Evolutionary conservation across 2,113 vertebrate genomes (phyloP).

Genomic region (Herpetotheres cachinnans): DNA sequence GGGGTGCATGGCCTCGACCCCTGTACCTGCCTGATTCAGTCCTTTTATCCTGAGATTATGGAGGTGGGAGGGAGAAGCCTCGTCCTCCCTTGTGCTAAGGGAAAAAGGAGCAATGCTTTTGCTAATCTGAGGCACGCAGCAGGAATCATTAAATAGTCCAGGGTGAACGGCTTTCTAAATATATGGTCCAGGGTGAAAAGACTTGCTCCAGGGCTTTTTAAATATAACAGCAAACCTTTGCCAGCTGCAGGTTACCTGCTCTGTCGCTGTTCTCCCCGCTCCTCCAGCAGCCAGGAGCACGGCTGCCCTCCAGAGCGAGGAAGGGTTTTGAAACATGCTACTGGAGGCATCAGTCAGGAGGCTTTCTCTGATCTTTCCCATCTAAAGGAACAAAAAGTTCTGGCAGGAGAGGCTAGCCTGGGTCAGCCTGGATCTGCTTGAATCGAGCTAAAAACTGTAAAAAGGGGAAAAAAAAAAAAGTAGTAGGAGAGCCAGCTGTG

Average conservation of each 20-base stretch:
- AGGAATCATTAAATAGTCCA: background rate
- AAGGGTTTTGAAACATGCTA: background rate
- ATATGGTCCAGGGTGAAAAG: background rate
- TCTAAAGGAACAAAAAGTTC: background rate
- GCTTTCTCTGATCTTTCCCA: background rate
- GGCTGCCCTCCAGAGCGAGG: background rate
- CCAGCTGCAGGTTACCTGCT: background rate
- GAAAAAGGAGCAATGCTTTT: background rate
- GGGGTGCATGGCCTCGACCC: too few relatives aligned
- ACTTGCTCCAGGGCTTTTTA: background rate
- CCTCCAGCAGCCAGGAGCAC: background rate
- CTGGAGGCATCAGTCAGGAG: background rate
- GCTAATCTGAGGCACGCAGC: background rate
- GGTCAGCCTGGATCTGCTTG: background rate
- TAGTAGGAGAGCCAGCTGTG: background rate
- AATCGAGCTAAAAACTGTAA: background rate
- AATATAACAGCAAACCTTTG: background rate
- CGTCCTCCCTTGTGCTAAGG: background rate
- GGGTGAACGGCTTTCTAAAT: background rate
- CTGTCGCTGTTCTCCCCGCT: background rate
- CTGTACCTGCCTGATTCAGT: too few relatives aligned
- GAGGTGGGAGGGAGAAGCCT: background rate
- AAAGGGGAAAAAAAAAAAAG: background rate
- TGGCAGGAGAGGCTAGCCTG: background rate
- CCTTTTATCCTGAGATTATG: background rate